These are phyloP conservation scores for Neria commutata DNA, from an alignment of 2,888 invertebrate species.

Conservation along the genomic window DNA sequence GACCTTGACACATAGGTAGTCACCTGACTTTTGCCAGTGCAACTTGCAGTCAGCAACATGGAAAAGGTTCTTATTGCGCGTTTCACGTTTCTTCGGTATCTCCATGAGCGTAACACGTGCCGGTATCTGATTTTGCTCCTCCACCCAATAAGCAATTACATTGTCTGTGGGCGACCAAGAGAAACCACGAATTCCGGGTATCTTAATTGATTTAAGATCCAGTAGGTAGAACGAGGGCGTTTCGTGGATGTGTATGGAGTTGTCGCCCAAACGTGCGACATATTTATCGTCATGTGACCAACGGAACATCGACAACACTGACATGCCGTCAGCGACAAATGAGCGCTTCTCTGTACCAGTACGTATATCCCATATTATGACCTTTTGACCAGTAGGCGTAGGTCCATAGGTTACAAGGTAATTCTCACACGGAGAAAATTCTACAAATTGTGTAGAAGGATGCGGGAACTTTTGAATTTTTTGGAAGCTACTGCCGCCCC, in stretches of 20 bases:
- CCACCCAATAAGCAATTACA: slow-evolving; percentile 96
- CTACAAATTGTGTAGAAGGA: slow-evolving; percentile 89
- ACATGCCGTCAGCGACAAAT: slow-evolving; percentile 84
- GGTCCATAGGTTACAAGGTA: slow-evolving; percentile 95
- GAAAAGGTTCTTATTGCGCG: slow-evolving; percentile 93
- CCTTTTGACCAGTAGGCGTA: slow-evolving; percentile 75
- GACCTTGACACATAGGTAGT: slow-evolving; percentile 94
- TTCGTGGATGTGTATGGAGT: slow-evolving; percentile 91
- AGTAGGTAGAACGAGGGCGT: slow-evolving; percentile 93
- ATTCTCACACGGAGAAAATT: slow-evolving; percentile 97
- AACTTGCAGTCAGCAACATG: slow-evolving; percentile 98
- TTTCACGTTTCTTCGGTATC: slow-evolving; percentile 87
- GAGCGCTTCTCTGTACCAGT: slow-evolving; percentile 92
- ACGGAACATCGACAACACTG: slow-evolving; percentile 93
- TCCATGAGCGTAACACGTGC: slow-evolving; percentile 93
- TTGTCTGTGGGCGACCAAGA: slow-evolving; percentile 99
- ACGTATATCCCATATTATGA: slow-evolving; percentile 96
- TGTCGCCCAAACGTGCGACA: slow-evolving; percentile 86
- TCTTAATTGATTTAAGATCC: slow-evolving; percentile 94
- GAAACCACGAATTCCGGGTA: slow-evolving; percentile 88
- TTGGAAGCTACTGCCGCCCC: slow-evolving; percentile 94
- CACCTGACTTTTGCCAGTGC: slow-evolving; percentile 98
- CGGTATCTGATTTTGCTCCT: slow-evolving; percentile 95
- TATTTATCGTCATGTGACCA: slow-evolving; percentile 97
- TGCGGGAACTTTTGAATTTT: slow-evolving; percentile 93